A percentile compares a stretch with the other conserved stretches of the same genome.
These are phyloP conservation scores for Sinosuthora webbiana DNA, from an alignment of 2,113 vertebrate genomes.

Conservation along the genomic window DNA sequence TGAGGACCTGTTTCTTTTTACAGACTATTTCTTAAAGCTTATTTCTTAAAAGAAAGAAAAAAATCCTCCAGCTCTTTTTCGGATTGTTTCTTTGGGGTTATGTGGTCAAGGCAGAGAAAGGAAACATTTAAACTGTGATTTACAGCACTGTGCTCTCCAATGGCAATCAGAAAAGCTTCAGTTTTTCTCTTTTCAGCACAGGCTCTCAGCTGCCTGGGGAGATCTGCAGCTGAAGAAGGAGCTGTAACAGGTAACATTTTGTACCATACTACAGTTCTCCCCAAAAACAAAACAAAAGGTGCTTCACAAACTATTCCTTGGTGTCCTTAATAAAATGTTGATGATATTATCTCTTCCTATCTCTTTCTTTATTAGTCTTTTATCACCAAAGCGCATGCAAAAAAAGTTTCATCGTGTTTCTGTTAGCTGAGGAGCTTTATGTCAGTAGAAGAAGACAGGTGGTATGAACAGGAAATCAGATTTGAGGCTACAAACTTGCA, in stretches of 20 bases:
- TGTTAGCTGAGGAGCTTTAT: background rate
- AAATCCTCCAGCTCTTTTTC: background rate
- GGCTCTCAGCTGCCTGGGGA: background rate
- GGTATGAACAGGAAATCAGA: constrained; percentile 18
- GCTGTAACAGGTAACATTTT: background rate
- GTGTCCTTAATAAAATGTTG: background rate
- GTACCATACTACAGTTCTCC: background rate
- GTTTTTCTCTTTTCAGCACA: background rate
- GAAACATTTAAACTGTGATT: background rate
- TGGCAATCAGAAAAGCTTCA: background rate
- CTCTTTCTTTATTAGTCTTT: background rate
- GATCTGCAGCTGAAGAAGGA: background rate
- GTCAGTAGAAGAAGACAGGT: background rate
- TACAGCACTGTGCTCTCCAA: background rate
- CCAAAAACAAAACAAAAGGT: background rate
- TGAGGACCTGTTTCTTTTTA: background rate
- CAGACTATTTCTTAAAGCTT: background rate
- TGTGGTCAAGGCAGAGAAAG: background rate
- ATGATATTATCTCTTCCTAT: background rate
- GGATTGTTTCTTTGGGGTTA: background rate
- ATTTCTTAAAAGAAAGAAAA: background rate
- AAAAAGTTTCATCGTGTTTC: background rate
- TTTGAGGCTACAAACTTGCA: background rate
- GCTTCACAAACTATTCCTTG: background rate
- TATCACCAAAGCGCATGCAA: background rate